These are phyloP conservation scores for Helobdella robusta DNA, from an alignment of 2,888 invertebrate genomes.

Conservation along the genomic window DNA sequence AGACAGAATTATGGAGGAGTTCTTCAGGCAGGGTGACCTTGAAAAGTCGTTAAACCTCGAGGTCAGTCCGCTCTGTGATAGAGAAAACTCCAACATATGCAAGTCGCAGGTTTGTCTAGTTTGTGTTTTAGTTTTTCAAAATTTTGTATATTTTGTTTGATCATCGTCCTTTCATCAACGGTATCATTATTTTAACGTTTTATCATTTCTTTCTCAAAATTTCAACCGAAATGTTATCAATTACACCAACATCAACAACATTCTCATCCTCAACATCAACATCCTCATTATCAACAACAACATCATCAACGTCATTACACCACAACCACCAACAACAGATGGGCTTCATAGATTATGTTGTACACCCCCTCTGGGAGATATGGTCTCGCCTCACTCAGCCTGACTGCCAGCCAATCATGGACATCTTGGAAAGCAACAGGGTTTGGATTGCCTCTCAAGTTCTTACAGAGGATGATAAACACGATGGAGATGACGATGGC, in stretches of 20 bases:
- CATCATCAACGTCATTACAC: neutral
- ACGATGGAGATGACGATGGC: constrained; percentile 9
- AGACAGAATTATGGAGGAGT: constrained; percentile 89
- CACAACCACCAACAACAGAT: constrained; percentile 55
- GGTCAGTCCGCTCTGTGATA: constrained; percentile 97
- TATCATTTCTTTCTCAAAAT: neutral
- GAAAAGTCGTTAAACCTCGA: constrained; percentile 91
- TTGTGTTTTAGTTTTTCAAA: neutral
- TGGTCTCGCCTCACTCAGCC: constrained; percentile 99
- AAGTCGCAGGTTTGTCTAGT: constrained; percentile 62
- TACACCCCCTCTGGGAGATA: constrained; percentile 98
- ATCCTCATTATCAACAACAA: neutral
- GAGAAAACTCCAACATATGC: constrained; percentile 89
- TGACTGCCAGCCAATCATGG: constrained; percentile 93
- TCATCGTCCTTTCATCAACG: neutral
- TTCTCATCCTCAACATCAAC: too few species aligned
- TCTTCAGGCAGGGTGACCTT: constrained; percentile 93
- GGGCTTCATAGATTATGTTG: constrained; percentile 98
- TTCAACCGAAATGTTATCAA: neutral
- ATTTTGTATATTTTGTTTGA: neutral
- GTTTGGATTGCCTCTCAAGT: constrained; percentile 59
- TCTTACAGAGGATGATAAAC: neutral
- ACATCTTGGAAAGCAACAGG: constrained; percentile 93
- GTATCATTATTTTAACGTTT: neutral
- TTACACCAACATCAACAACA: neutral